These are phyloP conservation scores for Eupithecia vulgata DNA, from an alignment of 2,888 invertebrate species.

Conservation along the genomic window DNA sequence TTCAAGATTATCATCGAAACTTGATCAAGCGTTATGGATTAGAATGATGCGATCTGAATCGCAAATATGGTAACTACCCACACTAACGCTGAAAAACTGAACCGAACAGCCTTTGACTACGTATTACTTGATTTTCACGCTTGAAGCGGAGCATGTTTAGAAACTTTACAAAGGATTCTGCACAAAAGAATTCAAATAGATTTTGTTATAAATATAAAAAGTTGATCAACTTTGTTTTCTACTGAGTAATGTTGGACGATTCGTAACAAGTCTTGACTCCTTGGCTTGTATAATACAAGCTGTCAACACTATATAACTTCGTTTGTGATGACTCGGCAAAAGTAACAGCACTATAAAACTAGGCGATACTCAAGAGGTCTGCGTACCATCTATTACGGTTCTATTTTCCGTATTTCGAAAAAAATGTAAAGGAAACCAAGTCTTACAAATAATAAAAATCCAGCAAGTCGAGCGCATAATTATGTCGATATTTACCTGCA, in stretches of 20 bases:
- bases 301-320: not conserved
- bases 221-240: not conserved
- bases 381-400: not conserved
- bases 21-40: constrained; percentile 26
- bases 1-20: not conserved
- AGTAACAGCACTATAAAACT: not conserved
- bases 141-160: not conserved
- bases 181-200: constrained; percentile 5
- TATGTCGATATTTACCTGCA: constrained; percentile 29
- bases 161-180: constrained; percentile 13
- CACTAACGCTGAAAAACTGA: constrained; percentile 43
- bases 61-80: constrained; percentile 31
- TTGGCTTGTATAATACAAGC: not conserved
- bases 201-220: not conserved
- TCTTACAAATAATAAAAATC: not conserved
- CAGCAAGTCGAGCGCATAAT: constrained; percentile 24
- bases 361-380: not conserved
- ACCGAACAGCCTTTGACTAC: constrained; percentile 39
- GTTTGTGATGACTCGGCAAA: not conserved
- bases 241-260: not conserved
- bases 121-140: constrained; percentile 31
- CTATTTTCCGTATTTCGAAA: not conserved
- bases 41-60: constrained; percentile 44
- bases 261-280: not conserved
- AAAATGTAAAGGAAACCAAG: not conserved